phyloP scores from a whole-genome alignment of 1,140 invertebrate species.

The Nephila pilipes region DNA sequence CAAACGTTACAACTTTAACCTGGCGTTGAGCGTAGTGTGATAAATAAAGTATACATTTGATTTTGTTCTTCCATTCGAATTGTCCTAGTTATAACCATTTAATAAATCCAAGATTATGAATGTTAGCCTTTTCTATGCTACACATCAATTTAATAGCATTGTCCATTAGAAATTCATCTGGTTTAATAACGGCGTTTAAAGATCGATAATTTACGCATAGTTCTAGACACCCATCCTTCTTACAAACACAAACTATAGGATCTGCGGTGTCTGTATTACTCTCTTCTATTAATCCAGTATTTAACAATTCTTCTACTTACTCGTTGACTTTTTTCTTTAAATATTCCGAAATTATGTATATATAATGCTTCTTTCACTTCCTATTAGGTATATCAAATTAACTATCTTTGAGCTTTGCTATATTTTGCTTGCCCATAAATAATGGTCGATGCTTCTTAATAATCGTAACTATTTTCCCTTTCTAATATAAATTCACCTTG shows the following conservation, averaged over 20 bases:
- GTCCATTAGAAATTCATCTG: constrained; percentile 83
- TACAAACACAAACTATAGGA: constrained; percentile 20
- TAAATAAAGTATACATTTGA: constrained; percentile 82
- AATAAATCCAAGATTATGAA: constrained; percentile 82
- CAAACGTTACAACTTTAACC: not conserved
- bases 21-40: not conserved
- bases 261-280: not conserved
- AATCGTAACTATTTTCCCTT: not conserved
- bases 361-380: constrained; percentile 28
- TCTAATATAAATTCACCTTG: not conserved
- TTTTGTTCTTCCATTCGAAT: constrained; percentile 79
- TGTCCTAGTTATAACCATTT: constrained; percentile 83
- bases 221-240: not conserved
- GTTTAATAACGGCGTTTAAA: not conserved
- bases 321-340: constrained; percentile 10
- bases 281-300: not conserved
- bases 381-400: not conserved
- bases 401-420: not conserved
- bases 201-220: not conserved
- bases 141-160: constrained; percentile 81
- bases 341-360: constrained; percentile 10
- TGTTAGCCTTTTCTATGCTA: constrained; percentile 79
- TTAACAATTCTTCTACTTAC: not conserved
- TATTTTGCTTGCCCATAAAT: not conserved
- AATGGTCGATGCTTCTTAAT: not conserved